A percentile compares a stretch with the other conserved stretches of the same genome.
phyloP scores from a whole-genome alignment of 2,113 vertebrate genomes.

The Paramormyrops kingsleyae region DNA sequence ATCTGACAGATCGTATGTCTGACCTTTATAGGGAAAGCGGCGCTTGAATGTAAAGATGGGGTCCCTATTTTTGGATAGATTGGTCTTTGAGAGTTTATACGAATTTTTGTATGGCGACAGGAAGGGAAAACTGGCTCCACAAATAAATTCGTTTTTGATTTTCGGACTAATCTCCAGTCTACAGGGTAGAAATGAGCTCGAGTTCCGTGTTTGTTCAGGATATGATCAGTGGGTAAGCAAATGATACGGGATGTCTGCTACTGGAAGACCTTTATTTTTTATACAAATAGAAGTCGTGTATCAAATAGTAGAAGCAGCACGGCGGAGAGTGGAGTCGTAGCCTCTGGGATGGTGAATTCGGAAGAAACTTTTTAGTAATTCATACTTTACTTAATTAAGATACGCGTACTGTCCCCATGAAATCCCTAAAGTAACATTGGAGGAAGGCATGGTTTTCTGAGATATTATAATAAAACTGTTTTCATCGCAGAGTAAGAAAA shows the following conservation, averaged over 20 bases:
- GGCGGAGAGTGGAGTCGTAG: constrained; percentile 28
- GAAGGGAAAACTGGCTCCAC: background rate
- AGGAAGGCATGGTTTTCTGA: constrained; percentile 61
- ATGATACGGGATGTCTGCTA: background rate
- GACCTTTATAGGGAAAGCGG: background rate
- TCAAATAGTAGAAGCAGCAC: background rate
- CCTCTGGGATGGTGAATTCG: constrained; percentile 40
- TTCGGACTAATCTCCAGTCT: background rate
- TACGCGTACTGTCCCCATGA: constrained; percentile 70
- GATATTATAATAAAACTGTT: constrained; percentile 22
- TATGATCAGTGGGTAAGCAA: background rate
- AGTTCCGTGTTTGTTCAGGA: background rate
- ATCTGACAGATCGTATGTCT: background rate
- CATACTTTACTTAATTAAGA: constrained; percentile 67
- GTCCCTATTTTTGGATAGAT: background rate
- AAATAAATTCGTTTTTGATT: background rate
- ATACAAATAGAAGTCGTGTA: background rate
- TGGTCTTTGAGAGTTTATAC: background rate
- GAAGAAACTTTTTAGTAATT: background rate
- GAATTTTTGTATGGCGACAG: background rate
- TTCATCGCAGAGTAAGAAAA: background rate
- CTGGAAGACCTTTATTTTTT: background rate
- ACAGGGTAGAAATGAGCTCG: background rate
- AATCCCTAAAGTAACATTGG: constrained; percentile 63
- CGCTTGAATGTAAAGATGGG: background rate